These are phyloP conservation scores for Danio choprae DNA, from an alignment of 2,797 vertebrate species.

Conservation along the genomic window DNA sequence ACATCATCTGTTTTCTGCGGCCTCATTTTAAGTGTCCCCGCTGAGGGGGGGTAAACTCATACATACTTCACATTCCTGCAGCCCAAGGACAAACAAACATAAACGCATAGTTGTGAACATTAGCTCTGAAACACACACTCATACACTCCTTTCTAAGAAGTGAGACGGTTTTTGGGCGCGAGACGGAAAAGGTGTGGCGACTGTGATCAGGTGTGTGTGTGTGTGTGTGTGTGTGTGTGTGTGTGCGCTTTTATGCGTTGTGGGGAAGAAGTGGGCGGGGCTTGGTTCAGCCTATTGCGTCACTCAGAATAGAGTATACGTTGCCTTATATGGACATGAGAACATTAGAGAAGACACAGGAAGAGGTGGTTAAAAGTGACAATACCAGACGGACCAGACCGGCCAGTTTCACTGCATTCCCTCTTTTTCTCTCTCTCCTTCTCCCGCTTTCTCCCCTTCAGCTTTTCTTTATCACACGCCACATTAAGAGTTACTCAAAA, in stretches of 20 bases:
- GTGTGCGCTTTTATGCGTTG: constrained; percentile 43
- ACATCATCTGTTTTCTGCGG: constrained; percentile 53
- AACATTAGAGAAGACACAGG: constrained; percentile 66
- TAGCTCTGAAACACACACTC: neutral
- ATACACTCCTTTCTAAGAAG: neutral
- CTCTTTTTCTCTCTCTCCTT: neutral
- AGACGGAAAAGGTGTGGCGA: constrained; percentile 58
- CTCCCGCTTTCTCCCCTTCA: neutral
- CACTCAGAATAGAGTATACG: constrained; percentile 65
- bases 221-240: constrained; percentile 44
- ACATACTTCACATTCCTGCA: constrained; percentile 69
- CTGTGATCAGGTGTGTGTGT: constrained; percentile 56
- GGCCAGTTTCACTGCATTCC: constrained; percentile 74
- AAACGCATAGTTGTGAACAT: constrained; percentile 14
- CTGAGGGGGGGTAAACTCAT: constrained; percentile 44
- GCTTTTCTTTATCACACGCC: neutral
- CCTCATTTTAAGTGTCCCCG: constrained; percentile 53
- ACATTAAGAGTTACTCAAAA: neutral
- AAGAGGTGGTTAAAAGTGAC: constrained; percentile 77
- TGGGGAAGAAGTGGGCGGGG: neutral
- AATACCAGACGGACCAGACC: constrained; percentile 74
- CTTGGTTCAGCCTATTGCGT: constrained; percentile 71
- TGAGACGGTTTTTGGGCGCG: neutral
- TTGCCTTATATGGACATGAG: constrained; percentile 84
- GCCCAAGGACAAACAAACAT: constrained; percentile 57